These are phyloP conservation scores for Drosophila macrospina DNA, from an alignment of 2,888 invertebrate species.

Conservation along the genomic window DNA sequence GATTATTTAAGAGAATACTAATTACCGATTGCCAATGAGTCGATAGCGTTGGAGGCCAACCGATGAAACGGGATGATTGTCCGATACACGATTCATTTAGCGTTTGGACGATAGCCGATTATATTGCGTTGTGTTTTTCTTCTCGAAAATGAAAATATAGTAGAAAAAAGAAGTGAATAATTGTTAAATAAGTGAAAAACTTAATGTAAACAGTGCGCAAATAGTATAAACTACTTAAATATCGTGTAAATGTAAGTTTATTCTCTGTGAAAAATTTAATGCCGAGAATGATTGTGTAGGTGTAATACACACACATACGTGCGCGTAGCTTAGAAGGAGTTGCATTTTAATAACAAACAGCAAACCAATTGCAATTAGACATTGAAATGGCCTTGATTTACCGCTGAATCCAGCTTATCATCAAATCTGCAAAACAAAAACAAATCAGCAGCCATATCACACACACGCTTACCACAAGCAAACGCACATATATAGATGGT, in stretches of 20 bases:
- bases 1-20: background rate
- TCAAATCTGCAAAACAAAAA: slow-evolving; percentile 59
- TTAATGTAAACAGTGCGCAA: slow-evolving; percentile 9
- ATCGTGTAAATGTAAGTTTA: slow-evolving; percentile 37
- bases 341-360: slow-evolving; percentile 37
- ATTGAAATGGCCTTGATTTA: slow-evolving; percentile 36
- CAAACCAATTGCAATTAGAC: slow-evolving; percentile 9
- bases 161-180: slow-evolving; percentile 29
- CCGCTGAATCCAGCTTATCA: slow-evolving; percentile 48
- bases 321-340: slow-evolving; percentile 11
- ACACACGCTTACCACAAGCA: slow-evolving; percentile 31
- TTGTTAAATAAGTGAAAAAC: slow-evolving; percentile 24
- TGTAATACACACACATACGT: slow-evolving; percentile 44
- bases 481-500: slow-evolving; percentile 31
- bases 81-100: slow-evolving; percentile 27
- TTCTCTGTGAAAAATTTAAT: slow-evolving; percentile 17
- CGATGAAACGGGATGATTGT: slow-evolving; percentile 16
- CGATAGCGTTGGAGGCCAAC: slow-evolving; percentile 12
- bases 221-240: background rate
- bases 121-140: slow-evolving; percentile 64
- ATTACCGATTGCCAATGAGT: background rate
- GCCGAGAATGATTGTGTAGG: slow-evolving; percentile 55
- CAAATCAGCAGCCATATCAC: slow-evolving; percentile 56
- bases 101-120: slow-evolving; percentile 51
- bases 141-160: slow-evolving; percentile 46